phyloP scores from a whole-genome alignment of 1,140 invertebrate species.

The Phocides pigmalion region DNA sequence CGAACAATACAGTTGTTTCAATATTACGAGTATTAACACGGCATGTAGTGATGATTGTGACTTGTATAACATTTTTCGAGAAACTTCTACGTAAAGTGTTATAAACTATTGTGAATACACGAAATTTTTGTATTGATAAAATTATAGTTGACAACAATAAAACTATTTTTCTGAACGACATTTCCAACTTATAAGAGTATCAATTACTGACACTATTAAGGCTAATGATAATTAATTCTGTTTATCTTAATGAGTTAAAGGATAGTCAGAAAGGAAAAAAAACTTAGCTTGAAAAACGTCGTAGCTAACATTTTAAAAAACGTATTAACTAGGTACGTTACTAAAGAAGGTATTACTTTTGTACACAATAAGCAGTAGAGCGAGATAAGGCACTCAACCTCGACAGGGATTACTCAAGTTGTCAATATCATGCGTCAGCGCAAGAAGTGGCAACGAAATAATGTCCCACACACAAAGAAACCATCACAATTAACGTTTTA shows the following conservation, averaged over 20 bases:
- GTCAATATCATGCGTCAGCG: conserved; percentile 53
- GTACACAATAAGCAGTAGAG: conserved; percentile 40
- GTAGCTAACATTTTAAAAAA: neutral
- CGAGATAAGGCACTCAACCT: conserved; percentile 60
- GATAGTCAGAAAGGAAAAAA: neutral
- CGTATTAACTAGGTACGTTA: neutral
- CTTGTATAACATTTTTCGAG: neutral
- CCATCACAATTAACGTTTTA: conserved; percentile 37
- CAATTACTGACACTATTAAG: conserved; percentile 10
- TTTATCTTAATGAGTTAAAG: conserved; percentile 8
- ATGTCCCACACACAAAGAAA: conserved; percentile 64
- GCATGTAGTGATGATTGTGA: neutral
- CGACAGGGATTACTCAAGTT: conserved; percentile 57
- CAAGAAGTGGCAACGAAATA: conserved; percentile 53
- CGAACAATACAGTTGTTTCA: too few species aligned
- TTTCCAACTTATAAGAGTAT: neutral
- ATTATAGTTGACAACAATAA: too few species aligned
- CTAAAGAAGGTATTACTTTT: conserved; percentile 33
- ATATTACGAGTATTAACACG: too few species aligned
- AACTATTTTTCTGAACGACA: too few species aligned
- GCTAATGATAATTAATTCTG: conserved; percentile 1
- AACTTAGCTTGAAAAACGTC: neutral
- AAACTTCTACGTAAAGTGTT: neutral
- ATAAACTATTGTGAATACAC: neutral
- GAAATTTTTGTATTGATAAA: neutral